phyloP scores from a whole-genome alignment of 2,888 invertebrate species.

The Cryptus armator region DNA sequence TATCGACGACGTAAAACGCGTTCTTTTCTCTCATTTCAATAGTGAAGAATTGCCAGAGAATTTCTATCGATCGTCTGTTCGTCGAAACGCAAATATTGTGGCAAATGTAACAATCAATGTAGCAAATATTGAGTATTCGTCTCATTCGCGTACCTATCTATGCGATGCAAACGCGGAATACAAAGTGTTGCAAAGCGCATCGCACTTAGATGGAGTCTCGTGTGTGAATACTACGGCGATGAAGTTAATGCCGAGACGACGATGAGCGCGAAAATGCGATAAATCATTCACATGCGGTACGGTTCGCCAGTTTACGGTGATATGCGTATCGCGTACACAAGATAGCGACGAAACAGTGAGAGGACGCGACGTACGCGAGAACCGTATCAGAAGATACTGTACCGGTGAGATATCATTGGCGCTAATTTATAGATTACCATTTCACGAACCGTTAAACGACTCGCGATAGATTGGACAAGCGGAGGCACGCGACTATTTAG shows the following conservation, averaged over 20 bases:
- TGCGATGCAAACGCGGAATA: background rate
- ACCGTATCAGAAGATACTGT: constrained; percentile 8
- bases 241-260: constrained; percentile 32
- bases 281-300: constrained; percentile 40
- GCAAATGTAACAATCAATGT: background rate
- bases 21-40: background rate
- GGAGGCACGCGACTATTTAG: constrained; percentile 49
- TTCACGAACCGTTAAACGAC: constrained; percentile 63
- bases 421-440: constrained; percentile 69
- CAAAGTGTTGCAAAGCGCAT: constrained; percentile 25
- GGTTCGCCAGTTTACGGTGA: constrained; percentile 28
- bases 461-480: constrained; percentile 46
- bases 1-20: background rate
- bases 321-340: constrained; percentile 6
- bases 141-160: background rate
- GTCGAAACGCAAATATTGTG: background rate
- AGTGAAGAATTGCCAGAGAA: background rate
- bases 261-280: constrained; percentile 43
- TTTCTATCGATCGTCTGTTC: background rate
- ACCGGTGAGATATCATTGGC: constrained; percentile 59
- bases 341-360: background rate
- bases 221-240: constrained; percentile 35
- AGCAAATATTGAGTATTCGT: background rate
- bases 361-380: constrained; percentile 24
- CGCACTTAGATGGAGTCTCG: constrained; percentile 6